Evolutionary conservation across 1,140 invertebrate genomes (phyloP).

Genomic region (Trichonephila clavata): DNA sequence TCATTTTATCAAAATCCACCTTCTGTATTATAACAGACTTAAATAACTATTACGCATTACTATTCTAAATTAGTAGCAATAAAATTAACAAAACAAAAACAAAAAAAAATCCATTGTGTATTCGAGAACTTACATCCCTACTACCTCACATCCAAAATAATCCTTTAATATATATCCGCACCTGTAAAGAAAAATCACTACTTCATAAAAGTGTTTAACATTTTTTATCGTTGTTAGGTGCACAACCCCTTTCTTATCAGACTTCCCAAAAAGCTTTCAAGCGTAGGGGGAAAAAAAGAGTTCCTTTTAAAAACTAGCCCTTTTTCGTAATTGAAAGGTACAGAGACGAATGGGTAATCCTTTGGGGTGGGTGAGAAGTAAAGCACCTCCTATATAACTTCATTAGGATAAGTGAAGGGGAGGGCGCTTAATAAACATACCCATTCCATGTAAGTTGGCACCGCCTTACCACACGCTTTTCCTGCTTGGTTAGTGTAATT

Average conservation of each 20-base stretch:
- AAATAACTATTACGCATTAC: too few species aligned
- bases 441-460: not conserved
- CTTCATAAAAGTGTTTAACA: not conserved
- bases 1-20: too few species aligned
- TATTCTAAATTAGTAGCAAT: not conserved
- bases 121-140: not conserved
- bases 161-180: not conserved
- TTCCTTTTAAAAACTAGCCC: constrained; percentile 1
- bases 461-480: not conserved
- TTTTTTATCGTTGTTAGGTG: not conserved
- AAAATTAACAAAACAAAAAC: not conserved
- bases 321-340: constrained; percentile 47
- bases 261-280: constrained; percentile 3
- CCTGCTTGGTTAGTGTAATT: constrained; percentile 27
- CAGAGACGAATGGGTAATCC: constrained; percentile 27
- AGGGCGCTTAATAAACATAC: constrained; percentile 39
- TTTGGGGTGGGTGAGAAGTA: not conserved
- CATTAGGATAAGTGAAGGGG: constrained; percentile 43
- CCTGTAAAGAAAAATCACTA: not conserved
- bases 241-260: not conserved
- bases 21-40: too few species aligned
- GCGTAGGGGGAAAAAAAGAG: not conserved
- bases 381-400: constrained; percentile 58
- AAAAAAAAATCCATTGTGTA: not conserved
- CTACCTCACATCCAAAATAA: not conserved